Conservation (phyloP, 1,140 invertebrate species). For the Leptonema lineaticorne region DNA sequence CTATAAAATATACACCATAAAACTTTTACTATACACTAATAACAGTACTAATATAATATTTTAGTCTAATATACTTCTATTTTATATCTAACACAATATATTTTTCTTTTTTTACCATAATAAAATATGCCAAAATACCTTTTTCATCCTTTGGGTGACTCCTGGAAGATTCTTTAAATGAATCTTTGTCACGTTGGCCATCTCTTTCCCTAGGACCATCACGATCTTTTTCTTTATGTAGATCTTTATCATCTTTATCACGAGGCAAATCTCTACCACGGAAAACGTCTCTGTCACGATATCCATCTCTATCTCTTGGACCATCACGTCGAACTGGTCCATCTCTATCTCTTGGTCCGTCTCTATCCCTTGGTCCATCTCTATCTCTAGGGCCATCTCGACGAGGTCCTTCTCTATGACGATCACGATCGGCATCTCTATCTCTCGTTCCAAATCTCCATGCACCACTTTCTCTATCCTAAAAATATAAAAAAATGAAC, state of each 20-base stretch:
- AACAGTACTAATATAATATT: background rate
- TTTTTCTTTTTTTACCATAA: background rate
- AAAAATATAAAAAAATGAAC: background rate
- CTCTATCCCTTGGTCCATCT: conserved; percentile 10
- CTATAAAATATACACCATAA: too few relatives aligned
- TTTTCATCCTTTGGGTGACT: conserved; percentile 38
- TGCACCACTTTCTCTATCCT: background rate
- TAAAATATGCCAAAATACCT: conserved; percentile 20
- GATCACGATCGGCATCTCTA: conserved; percentile 23
- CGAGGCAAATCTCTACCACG: conserved; percentile 25
- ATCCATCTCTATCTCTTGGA: conserved; percentile 28
- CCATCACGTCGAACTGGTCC: background rate
- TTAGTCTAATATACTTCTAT: background rate
- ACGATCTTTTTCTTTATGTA: conserved; percentile 4
- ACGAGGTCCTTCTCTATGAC: conserved; percentile 22
- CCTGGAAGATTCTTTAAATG: conserved; percentile 33
- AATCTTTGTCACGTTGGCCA: conserved; percentile 5
- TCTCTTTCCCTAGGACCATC: conserved; percentile 21
- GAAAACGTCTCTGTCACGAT: conserved; percentile 21
- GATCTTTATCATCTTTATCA: background rate
- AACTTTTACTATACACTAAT: too few relatives aligned
- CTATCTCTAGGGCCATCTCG: conserved; percentile 19
- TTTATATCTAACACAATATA: background rate
- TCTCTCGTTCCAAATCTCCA: conserved; percentile 11
- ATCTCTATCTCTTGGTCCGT: conserved; percentile 13